Evolutionary conservation across 2,113 vertebrate species (phyloP), one percentile per base, ranked within the genome.

Genomic region (Acanthochromis polyacanthus): DNA sequence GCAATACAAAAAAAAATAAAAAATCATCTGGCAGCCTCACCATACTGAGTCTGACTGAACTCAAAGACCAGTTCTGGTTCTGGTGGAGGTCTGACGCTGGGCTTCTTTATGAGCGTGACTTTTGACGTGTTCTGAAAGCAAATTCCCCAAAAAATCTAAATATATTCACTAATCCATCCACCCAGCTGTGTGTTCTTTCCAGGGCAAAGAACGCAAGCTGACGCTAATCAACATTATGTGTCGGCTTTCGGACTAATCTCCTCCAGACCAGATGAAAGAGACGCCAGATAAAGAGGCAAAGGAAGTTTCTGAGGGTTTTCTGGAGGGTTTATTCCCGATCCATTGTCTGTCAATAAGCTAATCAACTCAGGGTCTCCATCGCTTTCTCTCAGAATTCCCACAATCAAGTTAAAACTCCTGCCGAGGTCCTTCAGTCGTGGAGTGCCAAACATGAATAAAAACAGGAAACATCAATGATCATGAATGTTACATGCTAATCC

Each of bases 181-280:
- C 4, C 0, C 55, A n/a, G 60, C 75, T 59, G 74, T 43, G 75
- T 30, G 71, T 38, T 73, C 76, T 38, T 23, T 61, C 5, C 36
- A 45, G 36, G 48, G 51, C 32, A 51, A 46, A 63, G 67, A 67
- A 74, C 68, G 64, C 4, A 70, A 71, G 77, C 43, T 61, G 79
- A 83, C 76, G 17, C 73, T 82, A 74, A 83, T 85, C 80, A 79
- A 80, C 67, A 23, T 71, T 50, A 61, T 16, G 22, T 14, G 55
- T 53, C 46, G 75, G 70, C 66, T 73, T 82, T 78, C 69, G 80
- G 77, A 61, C 74, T 83, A 85, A 89, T 83, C 85, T 75, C 40
- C 70, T 75, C 19, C 62, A 45, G 53, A 56, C 61, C 69, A 78
- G 70, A 85, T 85, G 82, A 87, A 85, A 83, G 76, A 71, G 66